Percentiles rank a stretch among this genome's conserved stretches.
Evolutionary conservation across 1,140 invertebrate species (phyloP).

Genomic region (Bombus huntii): DNA sequence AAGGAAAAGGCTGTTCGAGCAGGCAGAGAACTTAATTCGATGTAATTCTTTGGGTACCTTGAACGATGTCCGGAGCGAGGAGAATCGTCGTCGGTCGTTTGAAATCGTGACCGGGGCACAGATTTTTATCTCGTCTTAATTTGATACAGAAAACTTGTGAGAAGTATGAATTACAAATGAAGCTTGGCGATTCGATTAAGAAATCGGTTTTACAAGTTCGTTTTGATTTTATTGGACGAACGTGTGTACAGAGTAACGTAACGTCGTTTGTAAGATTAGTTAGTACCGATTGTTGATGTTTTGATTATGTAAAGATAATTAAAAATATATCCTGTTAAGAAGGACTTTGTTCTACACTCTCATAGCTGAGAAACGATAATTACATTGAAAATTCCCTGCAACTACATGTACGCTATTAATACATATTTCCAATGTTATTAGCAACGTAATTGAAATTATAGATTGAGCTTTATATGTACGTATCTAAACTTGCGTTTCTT

Average conservation of each 20-base stretch:
- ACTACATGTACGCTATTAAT: background rate
- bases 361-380: no score
- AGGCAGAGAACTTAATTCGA: background rate
- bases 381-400: background rate
- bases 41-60: background rate
- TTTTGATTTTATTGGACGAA: background rate
- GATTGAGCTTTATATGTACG: no score
- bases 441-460: no score
- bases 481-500: no score
- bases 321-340: background rate
- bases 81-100: background rate
- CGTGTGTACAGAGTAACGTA: no score
- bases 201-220: background rate
- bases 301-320: background rate
- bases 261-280: no score
- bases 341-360: no score
- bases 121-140: background rate
- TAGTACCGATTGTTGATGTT: no score
- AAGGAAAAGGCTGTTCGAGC: background rate
- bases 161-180: background rate
- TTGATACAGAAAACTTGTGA: background rate
- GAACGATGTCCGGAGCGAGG: background rate
- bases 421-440: no score
- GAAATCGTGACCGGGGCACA: no score
- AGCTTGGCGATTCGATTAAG: background rate